Base-by-base conservation (phyloP, 2,113 vertebrate species). In the Channa maculata region DNA sequence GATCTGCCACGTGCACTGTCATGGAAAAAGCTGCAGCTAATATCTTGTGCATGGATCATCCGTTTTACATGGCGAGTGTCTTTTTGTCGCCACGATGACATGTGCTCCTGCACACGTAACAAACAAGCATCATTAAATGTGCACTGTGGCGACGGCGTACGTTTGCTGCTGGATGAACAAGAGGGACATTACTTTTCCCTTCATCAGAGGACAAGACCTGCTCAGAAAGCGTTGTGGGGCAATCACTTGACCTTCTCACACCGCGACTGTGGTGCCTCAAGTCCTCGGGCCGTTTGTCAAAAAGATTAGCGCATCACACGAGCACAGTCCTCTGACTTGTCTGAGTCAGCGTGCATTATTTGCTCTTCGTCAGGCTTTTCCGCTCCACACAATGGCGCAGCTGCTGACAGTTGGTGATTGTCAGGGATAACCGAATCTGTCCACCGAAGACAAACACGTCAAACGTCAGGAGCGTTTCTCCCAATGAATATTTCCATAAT, bases 301-400 rank as follows among this genome's bases (percentile, higher is more conserved):
- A 63, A 52, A 68, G 79, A 79, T 84, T 67, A 90, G 60, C 53
- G 33, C 71, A 62, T 88, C 62, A 67, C 67, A 15, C 13, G 9
- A 44, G 13, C 15, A 85, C 83, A 88, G 49, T 66, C 65, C 58
- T 43, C 55, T 9, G 41, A 77, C 69, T 77, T 83, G 79, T 88
- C 77, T 46, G 65, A 81, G 72, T 76, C 69, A 60, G 69, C 43
- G 10, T 14, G 8, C 49, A 51, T 72, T 75, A 62, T 72, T 60
- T 64, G 64, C 66, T 77, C 65, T 82, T 86, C 77, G 77, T 65
- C 77, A 69, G 24, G 66, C 12, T 44, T 50, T 48, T 86, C 61
- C 63, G 58, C 45, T 65, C 14, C 36, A 71, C 58, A 80, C 79
- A 83, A 71, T 53, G 71, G 48, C 45, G 51, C 24, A 49, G 78